Conservation (phyloP, 2,888 invertebrate genomes). For the Cheilosia grossa region DNA sequence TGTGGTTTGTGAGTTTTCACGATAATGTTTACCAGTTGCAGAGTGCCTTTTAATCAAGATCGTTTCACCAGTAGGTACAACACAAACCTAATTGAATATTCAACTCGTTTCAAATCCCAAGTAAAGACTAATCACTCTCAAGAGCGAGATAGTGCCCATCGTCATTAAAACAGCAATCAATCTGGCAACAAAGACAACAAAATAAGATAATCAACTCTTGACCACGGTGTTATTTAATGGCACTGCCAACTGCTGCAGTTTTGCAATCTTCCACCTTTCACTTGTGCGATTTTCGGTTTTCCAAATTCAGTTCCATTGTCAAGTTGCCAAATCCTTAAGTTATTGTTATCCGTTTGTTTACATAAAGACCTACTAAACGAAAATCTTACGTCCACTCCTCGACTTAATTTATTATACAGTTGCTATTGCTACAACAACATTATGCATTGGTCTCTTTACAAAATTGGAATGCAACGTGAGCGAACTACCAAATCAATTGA, state of each 20-base stretch:
- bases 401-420: conserved; percentile 48
- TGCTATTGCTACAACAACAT: conserved; percentile 6
- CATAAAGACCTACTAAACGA: conserved; percentile 31
- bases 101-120: too few species aligned
- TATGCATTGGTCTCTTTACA: conserved; percentile 18
- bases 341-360: conserved; percentile 29
- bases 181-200: not conserved
- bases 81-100: too few species aligned
- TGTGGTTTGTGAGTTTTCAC: too few species aligned
- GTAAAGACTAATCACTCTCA: too few species aligned
- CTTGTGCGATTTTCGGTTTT: conserved; percentile 23
- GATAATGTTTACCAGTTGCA: too few species aligned
- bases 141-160: too few species aligned
- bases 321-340: conserved; percentile 43
- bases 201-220: not conserved
- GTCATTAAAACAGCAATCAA: too few species aligned
- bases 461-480: conserved; percentile 68
- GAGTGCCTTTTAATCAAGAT: too few species aligned
- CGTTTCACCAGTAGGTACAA: too few species aligned
- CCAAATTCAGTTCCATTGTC: conserved; percentile 24
- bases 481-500: conserved; percentile 29
- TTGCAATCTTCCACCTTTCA: conserved; percentile 56
- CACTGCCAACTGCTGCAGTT: conserved; percentile 16
- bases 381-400: conserved; percentile 34
- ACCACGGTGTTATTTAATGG: not conserved